Conservation (phyloP, 2,113 vertebrate species). For the Nycticorax nycticorax region DNA sequence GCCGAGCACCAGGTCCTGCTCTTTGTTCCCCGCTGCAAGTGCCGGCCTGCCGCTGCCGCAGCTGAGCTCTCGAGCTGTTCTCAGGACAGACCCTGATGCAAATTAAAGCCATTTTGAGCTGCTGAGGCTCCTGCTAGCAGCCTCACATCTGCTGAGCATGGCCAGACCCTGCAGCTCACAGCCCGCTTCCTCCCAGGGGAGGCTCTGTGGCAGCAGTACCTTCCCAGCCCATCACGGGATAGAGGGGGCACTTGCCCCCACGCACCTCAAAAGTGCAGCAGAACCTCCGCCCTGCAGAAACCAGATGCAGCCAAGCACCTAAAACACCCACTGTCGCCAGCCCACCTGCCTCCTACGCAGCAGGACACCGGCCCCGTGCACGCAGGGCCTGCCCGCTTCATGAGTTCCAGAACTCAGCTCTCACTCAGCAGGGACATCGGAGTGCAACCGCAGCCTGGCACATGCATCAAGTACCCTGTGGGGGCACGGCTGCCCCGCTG, state of each 20-base stretch:
- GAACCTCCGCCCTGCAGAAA: neutral
- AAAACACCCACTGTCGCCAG: neutral
- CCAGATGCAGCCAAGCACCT: neutral
- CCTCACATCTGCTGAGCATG: neutral
- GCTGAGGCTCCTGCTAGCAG: neutral
- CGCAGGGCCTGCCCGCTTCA: fast-evolving
- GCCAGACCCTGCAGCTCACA: neutral
- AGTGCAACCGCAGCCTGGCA: fast-evolving
- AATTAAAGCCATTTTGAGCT: slow-evolving; percentile 65
- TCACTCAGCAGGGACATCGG: fast-evolving
- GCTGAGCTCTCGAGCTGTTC: neutral
- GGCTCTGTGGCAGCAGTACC: neutral
- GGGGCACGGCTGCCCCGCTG: fast-evolving
- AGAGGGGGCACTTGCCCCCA: neutral
- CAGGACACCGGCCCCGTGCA: fast-evolving
- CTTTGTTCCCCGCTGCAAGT: neutral
- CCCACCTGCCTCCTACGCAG: neutral
- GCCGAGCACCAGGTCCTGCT: neutral
- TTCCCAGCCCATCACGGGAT: slow-evolving; percentile 13
- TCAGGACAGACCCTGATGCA: slow-evolving; percentile 44
- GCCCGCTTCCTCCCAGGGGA: slow-evolving; percentile 60
- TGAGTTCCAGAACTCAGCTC: fast-evolving
- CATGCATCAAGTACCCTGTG: fast-evolving
- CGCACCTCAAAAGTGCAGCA: neutral
- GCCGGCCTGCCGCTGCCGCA: neutral